Percentiles rank a stretch among this genome's conserved stretches.
phyloP scores from a whole-genome alignment of 1,140 invertebrate species.

The Panagrolaimus sp. region DNA sequence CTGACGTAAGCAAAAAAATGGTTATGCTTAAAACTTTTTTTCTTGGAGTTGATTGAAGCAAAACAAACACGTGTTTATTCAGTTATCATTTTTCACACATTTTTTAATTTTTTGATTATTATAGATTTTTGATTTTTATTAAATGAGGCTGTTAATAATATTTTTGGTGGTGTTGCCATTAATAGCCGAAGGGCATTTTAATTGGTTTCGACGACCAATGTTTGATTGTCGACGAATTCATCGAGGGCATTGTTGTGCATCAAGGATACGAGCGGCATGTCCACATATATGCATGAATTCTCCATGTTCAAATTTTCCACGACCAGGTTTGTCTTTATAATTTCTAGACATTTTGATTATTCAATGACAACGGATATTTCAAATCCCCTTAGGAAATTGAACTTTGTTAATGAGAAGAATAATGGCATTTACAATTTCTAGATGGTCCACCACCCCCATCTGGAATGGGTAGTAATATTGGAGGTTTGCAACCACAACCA shows the following conservation, averaged over 20 bases:
- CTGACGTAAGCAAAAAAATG: too few relatives aligned
- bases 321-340: background rate
- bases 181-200: background rate
- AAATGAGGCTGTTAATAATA: too few relatives aligned
- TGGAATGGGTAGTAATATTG: background rate
- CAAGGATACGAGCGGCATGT: background rate
- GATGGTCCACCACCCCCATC: too few relatives aligned
- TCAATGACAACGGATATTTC: background rate
- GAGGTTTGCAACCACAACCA: background rate
- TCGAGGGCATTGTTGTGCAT: background rate
- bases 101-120: too few relatives aligned
- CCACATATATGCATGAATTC: background rate
- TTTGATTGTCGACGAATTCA: constrained; percentile 18
- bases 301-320: background rate
- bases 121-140: too few relatives aligned
- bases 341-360: too few relatives aligned
- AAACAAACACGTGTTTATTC: too few relatives aligned
- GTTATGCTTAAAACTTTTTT: too few relatives aligned
- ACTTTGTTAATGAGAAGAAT: background rate
- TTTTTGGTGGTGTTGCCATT: too few relatives aligned
- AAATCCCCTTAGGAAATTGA: too few relatives aligned
- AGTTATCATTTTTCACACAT: too few relatives aligned
- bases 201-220: background rate
- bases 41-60: too few relatives aligned
- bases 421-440: background rate